Evolutionary conservation across 2,113 vertebrate species (phyloP), one percentile per base, ranked within the genome.

Genomic region (Todiramphus saurophagus): DNA sequence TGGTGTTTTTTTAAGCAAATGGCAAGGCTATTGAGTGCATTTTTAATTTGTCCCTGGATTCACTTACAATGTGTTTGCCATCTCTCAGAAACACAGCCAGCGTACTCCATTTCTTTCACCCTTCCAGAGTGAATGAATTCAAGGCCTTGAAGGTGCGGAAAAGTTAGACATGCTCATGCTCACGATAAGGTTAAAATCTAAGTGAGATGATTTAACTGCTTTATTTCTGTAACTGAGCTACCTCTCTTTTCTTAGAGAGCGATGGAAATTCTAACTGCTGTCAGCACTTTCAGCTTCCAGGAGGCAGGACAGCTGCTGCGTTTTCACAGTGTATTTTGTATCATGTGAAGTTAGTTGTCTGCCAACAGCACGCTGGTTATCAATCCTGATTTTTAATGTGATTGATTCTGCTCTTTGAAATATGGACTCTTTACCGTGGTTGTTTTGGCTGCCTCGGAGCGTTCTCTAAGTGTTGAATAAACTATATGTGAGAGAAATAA

Each of bases 341-440:
- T 78, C 77, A 55, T 89, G 77, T 50, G 69, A 67, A 84, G 81
- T n/a, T 63, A 2, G 4, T 33, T 89, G 83, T 30, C 43, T 92
- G 89, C 81, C 83, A 89, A 8, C 60, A 46, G 6, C 4, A 0
- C 37, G 59, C 50, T 92, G 83, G 83, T 93, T 74, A 83, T 51
- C 68, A 94, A 16, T 67, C 87, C 69, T 78, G 35, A 5, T 78
- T 83, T 70, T 84, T 76, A 75, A 51, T 68, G 64, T 59, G 33
- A 68, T 92, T 74, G 83, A 91, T 89, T 93, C 87, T 68, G 63
- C 73, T 92, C 83, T 67, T 92, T 72, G 69, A 89, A 89, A 83
- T 50, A 19, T 2, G 51, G 77, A 21, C 69, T 83, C n/a, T 56
- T 33, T 8, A 8, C 64, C 43, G 33, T 12, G 43, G 25, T 43